These are phyloP conservation scores for Ailuropoda melanoleuca DNA, from an alignment of 2,113 vertebrate species.

Conservation along the genomic window DNA sequence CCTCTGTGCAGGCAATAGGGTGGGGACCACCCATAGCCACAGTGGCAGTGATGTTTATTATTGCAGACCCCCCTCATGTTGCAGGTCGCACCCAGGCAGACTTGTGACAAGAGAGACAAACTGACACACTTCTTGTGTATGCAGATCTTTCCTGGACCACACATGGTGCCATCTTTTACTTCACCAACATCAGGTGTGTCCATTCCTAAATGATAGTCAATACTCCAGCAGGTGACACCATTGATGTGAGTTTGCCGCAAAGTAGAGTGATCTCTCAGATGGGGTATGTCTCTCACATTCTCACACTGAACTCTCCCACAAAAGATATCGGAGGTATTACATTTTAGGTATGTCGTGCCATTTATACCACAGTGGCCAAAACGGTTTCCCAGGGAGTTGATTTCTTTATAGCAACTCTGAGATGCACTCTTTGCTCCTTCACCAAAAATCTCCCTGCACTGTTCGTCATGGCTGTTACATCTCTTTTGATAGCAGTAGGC, in stretches of 20 bases:
- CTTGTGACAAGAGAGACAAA: conserved; percentile 35
- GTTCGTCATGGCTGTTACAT: conserved; percentile 53
- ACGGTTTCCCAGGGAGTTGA: conserved; percentile 64
- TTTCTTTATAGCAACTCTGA: conserved; percentile 63
- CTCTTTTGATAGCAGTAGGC: conserved; percentile 64
- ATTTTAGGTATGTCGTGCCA: conserved; percentile 45
- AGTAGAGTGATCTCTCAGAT: neutral
- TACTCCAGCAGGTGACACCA: conserved; percentile 21
- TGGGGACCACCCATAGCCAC: conserved; percentile 86
- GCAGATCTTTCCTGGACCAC: conserved; percentile 66
- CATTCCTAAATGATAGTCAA: neutral
- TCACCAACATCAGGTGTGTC: neutral
- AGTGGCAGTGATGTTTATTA: conserved; percentile 93
- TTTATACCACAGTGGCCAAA: conserved; percentile 70
- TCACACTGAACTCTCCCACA: conserved; percentile 75
- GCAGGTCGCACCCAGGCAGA: conserved; percentile 59
- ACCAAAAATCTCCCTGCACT: conserved; percentile 72
- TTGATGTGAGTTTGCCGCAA: neutral
- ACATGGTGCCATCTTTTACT: conserved; percentile 65
- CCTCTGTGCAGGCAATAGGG: conserved; percentile 87
- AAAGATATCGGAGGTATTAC: conserved; percentile 30
- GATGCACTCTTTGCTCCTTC: conserved; percentile 60
- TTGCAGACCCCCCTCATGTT: conserved; percentile 87
- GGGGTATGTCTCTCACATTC: neutral
- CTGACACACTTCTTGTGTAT: conserved; percentile 51